Percentiles rank a stretch among this genome's conserved stretches.
Evolutionary conservation across 2,113 vertebrate species (phyloP).

Genomic region (Alouatta palliata): DNA sequence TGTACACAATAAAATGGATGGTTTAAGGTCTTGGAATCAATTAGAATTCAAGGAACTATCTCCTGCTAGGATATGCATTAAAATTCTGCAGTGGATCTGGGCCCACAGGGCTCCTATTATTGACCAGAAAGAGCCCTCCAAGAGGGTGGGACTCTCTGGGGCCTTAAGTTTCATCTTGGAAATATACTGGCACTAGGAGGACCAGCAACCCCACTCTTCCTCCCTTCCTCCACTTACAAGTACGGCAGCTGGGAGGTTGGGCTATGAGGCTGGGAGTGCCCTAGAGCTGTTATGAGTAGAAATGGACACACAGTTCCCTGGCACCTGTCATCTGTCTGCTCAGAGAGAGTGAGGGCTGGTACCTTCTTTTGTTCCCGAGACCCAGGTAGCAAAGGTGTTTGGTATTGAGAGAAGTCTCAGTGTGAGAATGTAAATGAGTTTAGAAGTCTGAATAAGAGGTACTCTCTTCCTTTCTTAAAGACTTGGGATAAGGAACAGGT

Average conservation of each 20-base stretch:
- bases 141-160: neutral
- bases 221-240: neutral
- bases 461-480: neutral
- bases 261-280: neutral
- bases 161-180: neutral
- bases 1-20: neutral
- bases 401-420: neutral
- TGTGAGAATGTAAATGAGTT: neutral
- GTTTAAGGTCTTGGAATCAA: neutral
- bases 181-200: neutral
- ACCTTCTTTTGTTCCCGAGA: neutral
- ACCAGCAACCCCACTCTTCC: neutral
- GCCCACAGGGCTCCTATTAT: too few species aligned
- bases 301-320: neutral
- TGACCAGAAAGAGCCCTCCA: neutral
- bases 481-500: neutral
- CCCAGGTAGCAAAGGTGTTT: neutral
- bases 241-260: neutral
- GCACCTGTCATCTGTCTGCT: neutral
- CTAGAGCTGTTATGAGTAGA: neutral
- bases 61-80: neutral
- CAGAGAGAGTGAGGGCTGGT: neutral
- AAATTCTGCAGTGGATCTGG: neutral
- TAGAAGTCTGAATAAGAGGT: neutral
- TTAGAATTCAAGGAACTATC: neutral